Base-by-base conservation (phyloP, 2,113 vertebrate species). In the Rhinoptilus africanus region DNA sequence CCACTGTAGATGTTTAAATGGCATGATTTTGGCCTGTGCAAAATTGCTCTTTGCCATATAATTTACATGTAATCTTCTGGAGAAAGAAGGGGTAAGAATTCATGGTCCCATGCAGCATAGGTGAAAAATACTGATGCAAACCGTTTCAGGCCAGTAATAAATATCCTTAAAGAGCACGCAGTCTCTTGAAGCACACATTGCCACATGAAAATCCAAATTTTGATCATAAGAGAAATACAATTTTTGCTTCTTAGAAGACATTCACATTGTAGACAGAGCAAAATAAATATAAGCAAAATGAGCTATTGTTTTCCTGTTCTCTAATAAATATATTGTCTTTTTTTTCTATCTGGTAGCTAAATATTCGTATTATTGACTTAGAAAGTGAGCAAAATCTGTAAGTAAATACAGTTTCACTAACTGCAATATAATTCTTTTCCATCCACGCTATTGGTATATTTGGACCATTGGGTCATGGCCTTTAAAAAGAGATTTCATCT, bases 121-220 rank as follows among this genome's bases (percentile, higher is more conserved):
- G 14, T 54, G 45, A 62, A 74, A 93, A 77, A 66, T 23, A 35
- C 2, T 26, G 22, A 34, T 21, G 43, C 0, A 14, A 63, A 48
- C 6, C 14, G n/a, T 50, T 82, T 53, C 48, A 82, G 23, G 10
- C 6, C 26, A 41, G 5, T 12, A 7, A 37, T 82, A 41, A 2
- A 51, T 23, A 41, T 19, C 32, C 19, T 63, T 77, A 60, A 4
- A 26, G 16, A 79, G 5, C 4, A 64, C 6, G 17, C 0, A 0
- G 7, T 56, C 39, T 60, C 35, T 8, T 82, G 54, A 67, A 92
- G 21, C 8, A 45, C 6, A 45, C 4, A 15, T 32, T 43, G 4
- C 21, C 32, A 11, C 23, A 20, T 15, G 12, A 88, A 79, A 80
- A 54, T 37, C 6, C 66, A 35, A 20, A 57, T 62, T 91, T 68